Conservation (phyloP, 2,797 vertebrate genomes). For the Hydrocynus forskahlii region DNA sequence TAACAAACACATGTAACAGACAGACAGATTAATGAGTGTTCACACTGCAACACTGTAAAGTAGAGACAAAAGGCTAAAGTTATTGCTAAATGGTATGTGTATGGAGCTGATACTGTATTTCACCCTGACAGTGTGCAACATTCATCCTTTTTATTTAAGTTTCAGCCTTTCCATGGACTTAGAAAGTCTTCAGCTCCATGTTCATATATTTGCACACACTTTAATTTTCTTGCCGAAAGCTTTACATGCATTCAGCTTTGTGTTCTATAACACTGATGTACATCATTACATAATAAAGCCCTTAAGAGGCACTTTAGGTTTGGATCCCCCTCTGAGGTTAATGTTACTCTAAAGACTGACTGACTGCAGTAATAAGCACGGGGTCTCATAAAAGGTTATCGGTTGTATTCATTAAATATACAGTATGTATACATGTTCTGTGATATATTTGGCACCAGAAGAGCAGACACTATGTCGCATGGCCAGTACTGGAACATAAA, state of each 20-base stretch:
- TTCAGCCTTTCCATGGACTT: background rate
- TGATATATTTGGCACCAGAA: conserved; percentile 25
- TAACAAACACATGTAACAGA: conserved; percentile 61
- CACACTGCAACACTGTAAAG: background rate
- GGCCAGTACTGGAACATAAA: conserved; percentile 10
- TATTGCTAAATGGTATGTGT: background rate
- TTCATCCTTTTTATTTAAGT: background rate
- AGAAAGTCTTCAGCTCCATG: background rate
- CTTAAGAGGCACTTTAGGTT: background rate
- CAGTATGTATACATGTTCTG: conserved; percentile 19
- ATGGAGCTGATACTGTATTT: background rate
- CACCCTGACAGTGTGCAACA: background rate
- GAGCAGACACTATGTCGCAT: background rate
- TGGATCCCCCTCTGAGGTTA: conserved; percentile 15
- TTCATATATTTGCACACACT: background rate
- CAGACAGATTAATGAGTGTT: conserved; percentile 5
- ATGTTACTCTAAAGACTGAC: background rate
- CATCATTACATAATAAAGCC: background rate
- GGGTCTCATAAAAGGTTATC: conserved; percentile 12
- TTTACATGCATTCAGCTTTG: conserved; percentile 11
- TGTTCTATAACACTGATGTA: background rate
- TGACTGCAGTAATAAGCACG: conserved; percentile 16
- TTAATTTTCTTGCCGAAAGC: background rate
- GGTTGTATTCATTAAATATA: conserved; percentile 9
- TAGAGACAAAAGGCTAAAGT: background rate